Evolutionary conservation across 1,140 invertebrate genomes (phyloP).

Genomic region (Ptiloglossa arizonensis): DNA sequence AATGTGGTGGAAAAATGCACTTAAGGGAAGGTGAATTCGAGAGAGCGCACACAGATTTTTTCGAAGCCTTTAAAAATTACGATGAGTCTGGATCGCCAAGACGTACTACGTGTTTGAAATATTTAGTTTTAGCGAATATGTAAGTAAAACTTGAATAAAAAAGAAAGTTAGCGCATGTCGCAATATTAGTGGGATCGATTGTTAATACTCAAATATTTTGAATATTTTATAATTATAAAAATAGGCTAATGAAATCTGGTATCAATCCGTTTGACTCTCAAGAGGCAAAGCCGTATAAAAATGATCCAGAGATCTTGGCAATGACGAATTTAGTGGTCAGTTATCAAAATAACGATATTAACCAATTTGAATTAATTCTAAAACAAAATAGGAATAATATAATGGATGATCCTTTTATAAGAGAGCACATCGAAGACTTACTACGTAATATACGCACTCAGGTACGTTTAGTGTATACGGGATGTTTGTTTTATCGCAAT

Average conservation of each 20-base stretch:
- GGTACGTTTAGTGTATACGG: constrained; percentile 64
- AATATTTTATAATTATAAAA: constrained; percentile 52
- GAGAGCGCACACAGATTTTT: constrained; percentile 99
- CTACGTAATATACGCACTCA: constrained; percentile 98
- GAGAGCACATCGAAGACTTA: constrained; percentile 99
- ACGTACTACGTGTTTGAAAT: constrained; percentile 98
- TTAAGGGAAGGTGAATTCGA: constrained; percentile 99
- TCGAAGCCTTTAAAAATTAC: constrained; percentile 99
- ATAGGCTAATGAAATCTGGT: constrained; percentile 98
- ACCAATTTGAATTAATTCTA: constrained; percentile 98
- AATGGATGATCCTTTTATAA: constrained; percentile 99
- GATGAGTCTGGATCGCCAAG: constrained; percentile 99
- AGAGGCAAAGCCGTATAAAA: constrained; percentile 99
- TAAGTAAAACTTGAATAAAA: constrained; percentile 69
- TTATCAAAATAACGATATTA: constrained; percentile 99
- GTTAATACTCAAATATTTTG: constrained; percentile 27
- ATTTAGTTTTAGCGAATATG: constrained; percentile 99
- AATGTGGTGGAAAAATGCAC: constrained; percentile 99
- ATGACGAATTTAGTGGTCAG: constrained; percentile 99
- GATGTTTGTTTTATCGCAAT: too few relatives aligned
- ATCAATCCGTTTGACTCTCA: constrained; percentile 99
- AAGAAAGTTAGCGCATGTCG: background rate
- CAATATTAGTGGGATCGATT: background rate
- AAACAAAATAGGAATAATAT: constrained; percentile 97
- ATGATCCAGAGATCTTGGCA: constrained; percentile 99